Evolutionary conservation across 2,888 invertebrate genomes (phyloP), one percentile per base, ranked within the genome.

Genomic region (Aphodius granarius): DNA sequence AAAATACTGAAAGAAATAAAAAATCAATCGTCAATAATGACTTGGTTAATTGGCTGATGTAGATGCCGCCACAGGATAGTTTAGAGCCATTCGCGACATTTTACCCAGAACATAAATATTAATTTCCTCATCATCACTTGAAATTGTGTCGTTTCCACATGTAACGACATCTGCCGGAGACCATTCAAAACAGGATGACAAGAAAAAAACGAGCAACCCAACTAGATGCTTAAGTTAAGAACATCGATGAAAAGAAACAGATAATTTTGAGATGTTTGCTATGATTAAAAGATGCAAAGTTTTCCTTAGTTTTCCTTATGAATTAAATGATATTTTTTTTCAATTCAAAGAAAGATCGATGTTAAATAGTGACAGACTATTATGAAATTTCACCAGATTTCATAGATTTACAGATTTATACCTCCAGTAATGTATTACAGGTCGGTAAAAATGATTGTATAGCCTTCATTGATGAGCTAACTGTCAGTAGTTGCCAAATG

Each of bases 81-180:
- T 72, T 72, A 72, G 63, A 72, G 43, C 43, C 72, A 19, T 72
- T 72, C 63, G 72, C 72, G 62, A 72, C 72, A 72, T 72, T 72
- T 72, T 62, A 43, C 43, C 72, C 63, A 63, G 72, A 63, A 62
- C 72, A 72, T 72, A 72, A 72, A 72, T 72, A 72, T 72, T 72
- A 72, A 72, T 72, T 72, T 72, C 72, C 63, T 63, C 19, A 72
- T 43, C 72, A 43, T 43, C 43, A 43, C 43, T 43, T 43, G 43
- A 43, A 43, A 43, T 43, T 43, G 43, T 43, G 43, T 13, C 43
- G 43, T 43, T 43, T 43, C 43, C 9, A 43, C 43, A 43, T 43
- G 43, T 43, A 43, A 13, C 43, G 43, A 43, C 43, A 43, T 43
- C 43, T 43, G 43, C 6, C 13, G 43, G 43, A 6, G 43, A 43